A percentile compares a stretch with the other conserved stretches of the same genome.
These are phyloP conservation scores for Sphaeridia pumilis DNA, from an alignment of 2,888 invertebrate genomes.

Conservation along the genomic window DNA sequence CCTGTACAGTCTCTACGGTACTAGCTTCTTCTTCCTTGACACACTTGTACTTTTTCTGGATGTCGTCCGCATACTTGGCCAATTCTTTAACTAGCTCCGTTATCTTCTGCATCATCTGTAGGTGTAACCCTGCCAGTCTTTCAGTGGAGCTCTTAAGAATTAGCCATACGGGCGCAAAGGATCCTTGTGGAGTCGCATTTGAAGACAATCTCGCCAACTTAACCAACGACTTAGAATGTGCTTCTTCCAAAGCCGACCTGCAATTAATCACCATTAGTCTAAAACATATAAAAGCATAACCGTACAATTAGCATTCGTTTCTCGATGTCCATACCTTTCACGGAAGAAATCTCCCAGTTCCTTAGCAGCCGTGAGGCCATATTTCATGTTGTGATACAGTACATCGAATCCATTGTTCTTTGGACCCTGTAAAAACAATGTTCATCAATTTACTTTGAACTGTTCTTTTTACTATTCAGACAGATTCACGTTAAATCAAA, in stretches of 20 bases:
- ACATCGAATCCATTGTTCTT: constrained; percentile 97
- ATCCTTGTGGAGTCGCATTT: constrained; percentile 72
- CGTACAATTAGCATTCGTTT: too few species aligned
- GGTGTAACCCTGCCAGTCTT: constrained; percentile 73
- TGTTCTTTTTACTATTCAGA: too few species aligned
- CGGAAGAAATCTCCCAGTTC: constrained; percentile 92
- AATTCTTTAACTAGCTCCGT: constrained; percentile 93
- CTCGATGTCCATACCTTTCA: constrained; percentile 53
- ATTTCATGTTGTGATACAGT: constrained; percentile 97
- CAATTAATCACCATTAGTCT: too few species aligned
- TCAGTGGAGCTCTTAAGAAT: constrained; percentile 80
- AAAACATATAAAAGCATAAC: too few species aligned
- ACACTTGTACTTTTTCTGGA: constrained; percentile 89
- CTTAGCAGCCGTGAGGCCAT: constrained; percentile 88
- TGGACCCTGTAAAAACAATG: constrained; percentile 51
- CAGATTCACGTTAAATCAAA: neutral
- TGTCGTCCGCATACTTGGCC: constrained; percentile 86
- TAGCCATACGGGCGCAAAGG: constrained; percentile 89
- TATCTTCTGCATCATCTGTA: constrained; percentile 86
- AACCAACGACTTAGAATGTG: constrained; percentile 76
- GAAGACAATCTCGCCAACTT: constrained; percentile 85
- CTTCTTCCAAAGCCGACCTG: constrained; percentile 80
- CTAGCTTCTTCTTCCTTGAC: constrained; percentile 91
- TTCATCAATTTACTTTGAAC: too few species aligned
- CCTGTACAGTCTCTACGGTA: constrained; percentile 76